Evolutionary conservation across 2,797 vertebrate genomes (phyloP).

Genomic region (Chelidonichthys spinosus): DNA sequence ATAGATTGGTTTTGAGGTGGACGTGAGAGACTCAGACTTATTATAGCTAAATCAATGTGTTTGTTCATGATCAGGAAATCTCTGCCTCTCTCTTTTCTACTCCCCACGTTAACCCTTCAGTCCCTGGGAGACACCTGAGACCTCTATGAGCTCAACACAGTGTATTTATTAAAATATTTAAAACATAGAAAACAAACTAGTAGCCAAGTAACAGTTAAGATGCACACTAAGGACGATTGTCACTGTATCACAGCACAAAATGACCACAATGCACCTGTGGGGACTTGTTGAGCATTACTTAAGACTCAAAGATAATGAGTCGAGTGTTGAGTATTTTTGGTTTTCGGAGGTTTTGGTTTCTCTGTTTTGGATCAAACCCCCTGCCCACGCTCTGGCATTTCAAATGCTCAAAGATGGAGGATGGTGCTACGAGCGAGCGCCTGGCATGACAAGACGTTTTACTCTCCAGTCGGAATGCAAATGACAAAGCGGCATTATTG

Average conservation of each 20-base stretch:
- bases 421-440: constrained; percentile 50
- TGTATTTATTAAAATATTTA: neutral
- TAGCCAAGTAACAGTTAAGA: neutral
- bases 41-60: constrained; percentile 46
- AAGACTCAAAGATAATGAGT: constrained; percentile 41
- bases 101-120: constrained; percentile 20
- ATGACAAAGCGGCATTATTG: constrained; percentile 42
- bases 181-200: neutral
- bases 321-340: constrained; percentile 54
- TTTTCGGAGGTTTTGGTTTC: constrained; percentile 35
- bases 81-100: constrained; percentile 4
- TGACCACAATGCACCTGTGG: constrained; percentile 3
- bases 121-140: neutral
- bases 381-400: constrained; percentile 64
- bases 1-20: constrained; percentile 51
- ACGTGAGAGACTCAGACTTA: constrained; percentile 5
- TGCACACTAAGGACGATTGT: neutral
- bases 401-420: constrained; percentile 48
- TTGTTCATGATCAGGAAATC: constrained; percentile 46
- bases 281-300: constrained; percentile 31
- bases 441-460: constrained; percentile 50
- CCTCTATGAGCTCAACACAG: constrained; percentile 7
- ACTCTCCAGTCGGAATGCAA: constrained; percentile 48
- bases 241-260: constrained; percentile 7
- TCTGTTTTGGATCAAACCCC: constrained; percentile 49